Conservation (phyloP, 2,113 vertebrate genomes). For the Chloropsis hardwickii region DNA sequence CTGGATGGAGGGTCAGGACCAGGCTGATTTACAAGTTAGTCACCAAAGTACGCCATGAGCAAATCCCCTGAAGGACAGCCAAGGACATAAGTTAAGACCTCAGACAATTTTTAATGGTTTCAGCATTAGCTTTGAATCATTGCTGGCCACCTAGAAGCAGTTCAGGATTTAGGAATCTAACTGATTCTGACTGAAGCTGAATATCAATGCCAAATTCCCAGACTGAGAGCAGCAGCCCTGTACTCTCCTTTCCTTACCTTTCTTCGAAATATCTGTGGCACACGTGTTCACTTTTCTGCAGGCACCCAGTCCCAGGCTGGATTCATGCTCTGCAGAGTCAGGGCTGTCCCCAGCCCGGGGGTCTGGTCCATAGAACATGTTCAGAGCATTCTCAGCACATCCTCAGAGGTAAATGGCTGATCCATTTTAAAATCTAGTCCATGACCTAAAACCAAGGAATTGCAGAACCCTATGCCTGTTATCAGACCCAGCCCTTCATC, state of each 20-base stretch:
- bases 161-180: not conserved
- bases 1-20: not conserved
- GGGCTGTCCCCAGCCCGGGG: not conserved
- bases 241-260: not conserved
- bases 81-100: not conserved
- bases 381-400: not conserved
- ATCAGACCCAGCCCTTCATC: not conserved
- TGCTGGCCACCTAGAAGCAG: not conserved
- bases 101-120: not conserved
- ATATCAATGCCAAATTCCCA: not conserved
- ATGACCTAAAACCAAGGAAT: not conserved
- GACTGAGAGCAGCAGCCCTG: not conserved
- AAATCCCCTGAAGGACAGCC: not conserved
- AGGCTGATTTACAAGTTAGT: conserved; percentile 17
- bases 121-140: not conserved
- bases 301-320: not conserved
- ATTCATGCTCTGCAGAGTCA: not conserved
- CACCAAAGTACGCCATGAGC: not conserved
- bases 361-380: not conserved
- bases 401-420: not conserved
- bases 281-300: not conserved
- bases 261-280: not conserved
- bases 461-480: not conserved
- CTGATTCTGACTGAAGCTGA: not conserved
- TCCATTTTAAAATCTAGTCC: not conserved